Evolutionary conservation across 1,140 invertebrate genomes (phyloP), one percentile per base, ranked within the genome.

Genomic region (Tetramorium simillimum): DNA sequence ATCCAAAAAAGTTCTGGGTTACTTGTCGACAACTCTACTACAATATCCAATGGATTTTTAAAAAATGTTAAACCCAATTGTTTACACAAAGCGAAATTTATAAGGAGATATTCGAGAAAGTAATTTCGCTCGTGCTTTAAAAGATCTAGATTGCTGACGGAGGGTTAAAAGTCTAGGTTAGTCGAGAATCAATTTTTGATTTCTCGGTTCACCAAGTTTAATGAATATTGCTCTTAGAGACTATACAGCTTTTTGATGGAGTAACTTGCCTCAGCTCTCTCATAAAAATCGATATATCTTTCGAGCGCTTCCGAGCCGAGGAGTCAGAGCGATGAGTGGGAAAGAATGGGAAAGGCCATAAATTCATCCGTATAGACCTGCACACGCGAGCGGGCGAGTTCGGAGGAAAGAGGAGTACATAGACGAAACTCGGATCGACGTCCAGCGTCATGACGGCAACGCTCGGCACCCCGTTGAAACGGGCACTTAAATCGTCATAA

Each of bases 401-500:
- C 63, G 63, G 63, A 58, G 37, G 53, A 33, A 60, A 62, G 40
- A n/a, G 69, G 69, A 84, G 69, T 75, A 49, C 80, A 49, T 62
- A 75, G 69, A 82, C 14, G 80, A 73, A 70, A 37, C 62, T 73
- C 43, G 84, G 72, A 60, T 69, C 62, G 84, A 80, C 75, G 62
- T 67, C 40, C 37, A 46, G 73, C 65, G 53, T 86, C 77, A 43
- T 70, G 77, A 82, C 65, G 85, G 49, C 53, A 70, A 70, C 65
- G 76, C 53, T 81, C 63, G 77, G 58, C 85, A 70, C 78, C 78
- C 85, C 65, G 63, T 86, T 86, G 76, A 80, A 81, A 70, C 65
- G 77, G 77, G 75, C 76, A 86, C 76, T 84, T 84, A 85, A 85
- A 85, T 85, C 51, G 84, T 78, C 75, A 85, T 85, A 85, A 85